phyloP scores from a whole-genome alignment of 2,888 invertebrate genomes.

The Perdita meconis region DNA sequence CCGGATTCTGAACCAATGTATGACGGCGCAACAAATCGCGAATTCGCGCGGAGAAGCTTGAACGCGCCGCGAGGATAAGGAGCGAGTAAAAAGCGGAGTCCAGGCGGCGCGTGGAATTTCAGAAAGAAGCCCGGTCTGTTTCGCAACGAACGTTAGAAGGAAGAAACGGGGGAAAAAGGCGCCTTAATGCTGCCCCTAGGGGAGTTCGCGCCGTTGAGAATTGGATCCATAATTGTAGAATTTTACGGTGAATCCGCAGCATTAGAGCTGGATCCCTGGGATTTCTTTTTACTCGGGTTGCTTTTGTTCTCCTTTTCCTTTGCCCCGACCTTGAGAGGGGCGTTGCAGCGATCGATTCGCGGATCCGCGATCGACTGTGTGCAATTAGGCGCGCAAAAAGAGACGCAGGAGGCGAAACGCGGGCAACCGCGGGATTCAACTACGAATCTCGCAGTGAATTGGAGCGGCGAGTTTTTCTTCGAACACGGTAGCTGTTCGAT shows the following conservation, averaged over 20 bases:
- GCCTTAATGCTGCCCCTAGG: not conserved
- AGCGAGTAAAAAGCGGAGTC: not conserved
- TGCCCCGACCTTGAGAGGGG: not conserved
- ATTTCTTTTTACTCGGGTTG: constrained; percentile 47
- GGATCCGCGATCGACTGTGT: not conserved
- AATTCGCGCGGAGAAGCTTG: too few species aligned
- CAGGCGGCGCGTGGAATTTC: not conserved
- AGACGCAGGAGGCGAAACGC: not conserved
- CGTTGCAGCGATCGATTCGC: not conserved
- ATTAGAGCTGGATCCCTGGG: constrained; percentile 46
- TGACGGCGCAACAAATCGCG: too few species aligned
- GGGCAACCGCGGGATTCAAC: constrained; percentile 7
- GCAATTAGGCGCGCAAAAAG: not conserved
- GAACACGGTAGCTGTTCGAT: too few species aligned
- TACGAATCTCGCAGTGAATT: constrained; percentile 3
- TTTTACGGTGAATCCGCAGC: constrained; percentile 69
- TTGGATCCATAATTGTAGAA: constrained; percentile 46
- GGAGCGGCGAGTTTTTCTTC: constrained; percentile 6
- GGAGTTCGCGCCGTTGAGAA: constrained; percentile 1
- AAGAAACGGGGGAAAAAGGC: constrained; percentile 3
- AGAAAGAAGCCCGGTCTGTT: not conserved
- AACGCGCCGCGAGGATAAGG: not conserved
- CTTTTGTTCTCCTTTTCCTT: constrained; percentile 3
- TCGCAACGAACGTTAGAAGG: not conserved
- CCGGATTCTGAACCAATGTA: too few species aligned